Evolutionary conservation across 2,888 invertebrate species (phyloP).

Genomic region (Hemithea aestivaria): DNA sequence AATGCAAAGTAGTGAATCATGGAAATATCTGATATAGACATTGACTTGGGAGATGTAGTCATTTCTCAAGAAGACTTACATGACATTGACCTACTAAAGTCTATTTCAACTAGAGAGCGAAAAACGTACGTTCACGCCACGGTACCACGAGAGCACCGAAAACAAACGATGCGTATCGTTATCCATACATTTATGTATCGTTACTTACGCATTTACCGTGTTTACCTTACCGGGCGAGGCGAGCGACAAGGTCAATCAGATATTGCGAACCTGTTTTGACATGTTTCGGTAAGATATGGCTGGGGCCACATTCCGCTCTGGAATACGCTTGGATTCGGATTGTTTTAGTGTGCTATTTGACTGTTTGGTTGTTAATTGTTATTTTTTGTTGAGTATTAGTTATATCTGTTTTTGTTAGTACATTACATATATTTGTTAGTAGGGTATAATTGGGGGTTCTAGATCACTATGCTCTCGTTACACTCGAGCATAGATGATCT

Average conservation of each 20-base stretch:
- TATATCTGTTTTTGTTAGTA: constrained; percentile 5
- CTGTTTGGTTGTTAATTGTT: constrained; percentile 1
- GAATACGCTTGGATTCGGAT: not conserved
- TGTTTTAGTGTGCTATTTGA: constrained; percentile 1
- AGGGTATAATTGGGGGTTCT: no score
- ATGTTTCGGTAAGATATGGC: constrained; percentile 2
- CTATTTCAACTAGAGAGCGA: no score
- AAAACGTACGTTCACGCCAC: no score
- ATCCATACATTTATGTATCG: constrained; percentile 1
- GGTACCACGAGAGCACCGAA: not conserved
- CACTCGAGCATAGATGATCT: no score
- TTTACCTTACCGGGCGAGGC: not conserved
- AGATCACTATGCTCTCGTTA: no score
- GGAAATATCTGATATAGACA: no score
- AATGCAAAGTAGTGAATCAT: no score
- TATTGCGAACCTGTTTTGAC: constrained; percentile 1
- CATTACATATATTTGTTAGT: no score
- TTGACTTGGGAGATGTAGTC: no score
- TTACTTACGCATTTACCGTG: constrained; percentile 1
- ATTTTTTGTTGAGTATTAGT: not conserved
- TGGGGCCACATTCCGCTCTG: constrained; percentile 2
- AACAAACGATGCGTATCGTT: not conserved
- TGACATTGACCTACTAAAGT: no score
- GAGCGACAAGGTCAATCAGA: constrained; percentile 1
- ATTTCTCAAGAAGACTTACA: no score